phyloP scores from a whole-genome alignment of 2,888 invertebrate species.

The Heliconius sara region DNA sequence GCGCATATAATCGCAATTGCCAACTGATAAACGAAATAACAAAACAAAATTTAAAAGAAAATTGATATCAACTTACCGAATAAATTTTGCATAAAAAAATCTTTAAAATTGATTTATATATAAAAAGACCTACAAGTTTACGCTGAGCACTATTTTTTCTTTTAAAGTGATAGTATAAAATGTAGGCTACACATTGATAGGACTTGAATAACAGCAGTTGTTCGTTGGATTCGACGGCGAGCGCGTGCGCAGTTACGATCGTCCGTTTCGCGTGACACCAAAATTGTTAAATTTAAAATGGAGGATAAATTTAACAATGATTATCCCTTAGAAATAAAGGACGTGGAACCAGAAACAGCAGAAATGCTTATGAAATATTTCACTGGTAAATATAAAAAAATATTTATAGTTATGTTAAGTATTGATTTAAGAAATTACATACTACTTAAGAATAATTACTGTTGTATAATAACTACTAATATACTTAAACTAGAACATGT shows the following conservation, averaged over 20 bases:
- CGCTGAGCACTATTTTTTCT: background rate
- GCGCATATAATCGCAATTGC: too few relatives aligned
- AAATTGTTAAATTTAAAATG: conserved; percentile 27
- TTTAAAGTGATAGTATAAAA: conserved; percentile 22
- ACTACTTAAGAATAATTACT: too few relatives aligned
- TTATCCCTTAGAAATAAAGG: conserved; percentile 51
- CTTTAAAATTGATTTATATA: background rate
- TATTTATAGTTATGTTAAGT: too few relatives aligned
- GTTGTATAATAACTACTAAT: too few relatives aligned
- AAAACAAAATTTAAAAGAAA: too few relatives aligned
- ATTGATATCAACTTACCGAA: background rate
- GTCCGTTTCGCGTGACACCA: conserved; percentile 4
- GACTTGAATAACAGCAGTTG: conserved; percentile 33
- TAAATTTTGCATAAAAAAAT: background rate
- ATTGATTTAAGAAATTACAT: too few relatives aligned
- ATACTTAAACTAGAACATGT: too few relatives aligned
- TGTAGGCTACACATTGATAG: conserved; percentile 16
- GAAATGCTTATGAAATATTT: conserved; percentile 53
- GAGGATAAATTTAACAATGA: conserved; percentile 44
- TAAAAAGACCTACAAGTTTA: background rate
- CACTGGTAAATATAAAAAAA: conserved; percentile 48
- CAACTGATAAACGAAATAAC: background rate
- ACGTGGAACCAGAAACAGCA: conserved; percentile 51
- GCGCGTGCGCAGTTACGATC: conserved; percentile 38
- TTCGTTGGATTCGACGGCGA: conserved; percentile 18